Evolutionary conservation across 1,140 invertebrate genomes (phyloP), one percentile per base, ranked within the genome.

Genomic region (Akabosia matsudoensis): DNA sequence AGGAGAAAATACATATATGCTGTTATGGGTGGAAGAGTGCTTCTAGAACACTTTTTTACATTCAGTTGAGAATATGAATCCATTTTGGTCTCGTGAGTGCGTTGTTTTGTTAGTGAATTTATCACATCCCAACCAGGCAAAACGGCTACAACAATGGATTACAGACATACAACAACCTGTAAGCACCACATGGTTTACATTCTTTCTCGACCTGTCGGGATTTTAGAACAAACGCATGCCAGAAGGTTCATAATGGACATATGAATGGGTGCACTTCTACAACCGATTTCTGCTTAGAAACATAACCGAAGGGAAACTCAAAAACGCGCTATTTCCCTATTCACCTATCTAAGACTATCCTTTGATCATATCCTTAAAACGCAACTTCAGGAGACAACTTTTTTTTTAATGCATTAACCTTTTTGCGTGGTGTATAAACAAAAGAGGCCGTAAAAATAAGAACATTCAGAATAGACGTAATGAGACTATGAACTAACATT

Each of bases 81-180:
- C 61, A 10, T 7, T 28, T 67, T 30, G 61, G 61, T 67, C 24
- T 28, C 14, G 61, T 67, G 61, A 13, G 10, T 67, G 61, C 7
- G 61, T 3, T 67, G 30, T 67, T 67, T 67, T 31, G 61, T 30
- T 67, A n/a, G 54, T 61, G 24, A 67, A 67, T 67, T 67, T 67
- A 67, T 67, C 61, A 67, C 61, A 31, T 67, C 30, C 61, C 28
- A 30, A 67, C 61, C 61, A 67, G 61, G 22, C 61, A 31, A 56
- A 28, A 67, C 28, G 24, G 30, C 24, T 16, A 67, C 7, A 4
- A 67, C 26, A 67, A 67, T 67, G 61, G 61, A 67, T 67, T 67
- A 67, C 7, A 67, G 7, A 10, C 7, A 61, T 16, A 14, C 4
- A 67, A 30, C 22, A 67, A 67, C 24, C 61, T 67, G 30, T 67